Conservation (phyloP, 2,113 vertebrate genomes). For the Taurulus bubalis region DNA sequence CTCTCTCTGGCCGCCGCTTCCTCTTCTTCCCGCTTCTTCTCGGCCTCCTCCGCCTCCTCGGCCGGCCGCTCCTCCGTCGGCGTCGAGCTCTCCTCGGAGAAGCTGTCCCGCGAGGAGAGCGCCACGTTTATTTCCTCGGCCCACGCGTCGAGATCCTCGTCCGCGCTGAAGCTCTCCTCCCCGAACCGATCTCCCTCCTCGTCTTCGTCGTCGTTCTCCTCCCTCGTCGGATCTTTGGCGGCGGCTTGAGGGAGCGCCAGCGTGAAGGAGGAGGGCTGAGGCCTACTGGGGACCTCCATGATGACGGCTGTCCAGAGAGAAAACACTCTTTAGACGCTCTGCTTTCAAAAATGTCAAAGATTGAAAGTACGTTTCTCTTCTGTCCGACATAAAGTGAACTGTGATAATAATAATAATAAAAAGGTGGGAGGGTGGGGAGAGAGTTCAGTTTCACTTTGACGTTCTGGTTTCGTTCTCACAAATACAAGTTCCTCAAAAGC, state of each 20-base stretch:
- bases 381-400: no score
- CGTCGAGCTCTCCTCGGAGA: conserved; percentile 18
- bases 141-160: conserved; percentile 14
- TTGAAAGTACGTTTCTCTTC: no score
- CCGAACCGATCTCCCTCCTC: neutral
- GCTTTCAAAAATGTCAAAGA: no score
- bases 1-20: conserved; percentile 69
- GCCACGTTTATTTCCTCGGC: conserved; percentile 3
- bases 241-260: conserved; percentile 42
- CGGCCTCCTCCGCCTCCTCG: conserved; percentile 48
- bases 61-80: conserved; percentile 37
- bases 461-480: neutral
- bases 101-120: conserved; percentile 45
- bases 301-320: conserved; percentile 54
- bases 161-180: conserved; percentile 19
- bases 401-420: no score
- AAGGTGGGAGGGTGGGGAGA: no score
- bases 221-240: neutral
- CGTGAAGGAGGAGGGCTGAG: conserved; percentile 54
- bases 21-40: conserved; percentile 68
- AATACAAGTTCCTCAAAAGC: neutral
- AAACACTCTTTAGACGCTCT: neutral
- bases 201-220: neutral
- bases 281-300: conserved; percentile 81
- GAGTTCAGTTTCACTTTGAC: no score